A percentile compares a stretch with the other conserved stretches of the same genome.
phyloP scores from a whole-genome alignment of 2,888 invertebrate genomes.

The Oscheius sp. region DNA sequence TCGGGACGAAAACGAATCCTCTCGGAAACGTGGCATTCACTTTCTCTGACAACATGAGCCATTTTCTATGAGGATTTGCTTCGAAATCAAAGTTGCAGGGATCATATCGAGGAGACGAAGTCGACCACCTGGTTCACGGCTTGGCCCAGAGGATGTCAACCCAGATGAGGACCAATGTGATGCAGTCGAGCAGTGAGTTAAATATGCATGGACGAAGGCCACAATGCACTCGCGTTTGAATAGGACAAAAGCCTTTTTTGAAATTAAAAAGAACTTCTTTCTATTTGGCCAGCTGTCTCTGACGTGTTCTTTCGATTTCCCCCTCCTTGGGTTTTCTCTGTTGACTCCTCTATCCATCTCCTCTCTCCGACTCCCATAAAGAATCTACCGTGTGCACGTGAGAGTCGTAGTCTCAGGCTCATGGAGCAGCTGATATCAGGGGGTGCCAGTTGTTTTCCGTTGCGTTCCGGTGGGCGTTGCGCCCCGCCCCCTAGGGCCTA shows the following conservation, averaged over 20 bases:
- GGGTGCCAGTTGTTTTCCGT: slow-evolving; percentile 26
- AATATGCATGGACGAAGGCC: not conserved
- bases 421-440: slow-evolving; percentile 27
- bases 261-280: too few relatives aligned
- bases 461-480: slow-evolving; percentile 19
- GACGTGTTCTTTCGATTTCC: too few relatives aligned
- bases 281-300: too few relatives aligned
- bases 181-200: slow-evolving; percentile 22
- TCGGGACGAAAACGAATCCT: not conserved
- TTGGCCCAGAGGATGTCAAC: slow-evolving; percentile 37
- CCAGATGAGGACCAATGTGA: slow-evolving; percentile 46
- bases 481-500: slow-evolving; percentile 16
- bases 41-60: not conserved
- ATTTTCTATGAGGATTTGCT: too few relatives aligned
- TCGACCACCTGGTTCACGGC: slow-evolving; percentile 51
- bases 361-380: too few relatives aligned
- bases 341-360: too few relatives aligned
- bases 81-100: too few relatives aligned
- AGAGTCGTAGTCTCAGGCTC: not conserved
- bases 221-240: slow-evolving; percentile 18
- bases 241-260: too few relatives aligned
- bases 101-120: slow-evolving; percentile 52
- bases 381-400: slow-evolving; percentile 14
- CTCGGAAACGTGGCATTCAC: not conserved
- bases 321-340: too few relatives aligned